These are phyloP conservation scores for Trichonephila clavipes DNA, from an alignment of 1,140 invertebrate species.

Conservation along the genomic window DNA sequence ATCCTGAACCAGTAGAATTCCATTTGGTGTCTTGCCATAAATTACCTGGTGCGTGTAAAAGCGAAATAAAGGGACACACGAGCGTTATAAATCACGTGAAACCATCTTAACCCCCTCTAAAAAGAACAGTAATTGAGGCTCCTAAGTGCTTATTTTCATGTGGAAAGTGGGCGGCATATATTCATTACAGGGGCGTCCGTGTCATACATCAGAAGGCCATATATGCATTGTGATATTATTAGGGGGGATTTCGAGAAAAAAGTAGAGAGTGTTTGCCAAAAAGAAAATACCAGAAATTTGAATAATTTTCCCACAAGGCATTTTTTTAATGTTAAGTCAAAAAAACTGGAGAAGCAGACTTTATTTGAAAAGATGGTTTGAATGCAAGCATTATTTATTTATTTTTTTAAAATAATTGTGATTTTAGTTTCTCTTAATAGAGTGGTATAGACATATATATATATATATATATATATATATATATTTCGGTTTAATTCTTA, in stretches of 20 bases:
- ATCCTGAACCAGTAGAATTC: neutral
- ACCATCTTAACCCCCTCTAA: neutral
- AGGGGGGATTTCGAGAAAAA: neutral
- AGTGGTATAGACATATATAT: too few species aligned
- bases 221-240: slow-evolving; percentile 26
- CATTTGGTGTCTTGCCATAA: slow-evolving; percentile 12
- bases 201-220: slow-evolving; percentile 34
- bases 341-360: too few species aligned
- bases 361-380: too few species aligned
- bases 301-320: too few species aligned
- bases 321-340: too few species aligned
- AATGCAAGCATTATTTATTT: too few species aligned
- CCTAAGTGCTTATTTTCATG: slow-evolving; percentile 50
- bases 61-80: slow-evolving; percentile 38
- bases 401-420: too few species aligned
- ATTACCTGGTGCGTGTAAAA: slow-evolving; percentile 47
- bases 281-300: neutral
- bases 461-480: too few species aligned
- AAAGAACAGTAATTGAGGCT: slow-evolving; percentile 26
- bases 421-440: too few species aligned
- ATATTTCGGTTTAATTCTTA: too few species aligned
- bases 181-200: slow-evolving; percentile 32
- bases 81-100: slow-evolving; percentile 45
- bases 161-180: slow-evolving; percentile 34
- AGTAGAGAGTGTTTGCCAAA: neutral